Conservation (phyloP, 2,888 invertebrate species). For the Galerucella pusilla region DNA sequence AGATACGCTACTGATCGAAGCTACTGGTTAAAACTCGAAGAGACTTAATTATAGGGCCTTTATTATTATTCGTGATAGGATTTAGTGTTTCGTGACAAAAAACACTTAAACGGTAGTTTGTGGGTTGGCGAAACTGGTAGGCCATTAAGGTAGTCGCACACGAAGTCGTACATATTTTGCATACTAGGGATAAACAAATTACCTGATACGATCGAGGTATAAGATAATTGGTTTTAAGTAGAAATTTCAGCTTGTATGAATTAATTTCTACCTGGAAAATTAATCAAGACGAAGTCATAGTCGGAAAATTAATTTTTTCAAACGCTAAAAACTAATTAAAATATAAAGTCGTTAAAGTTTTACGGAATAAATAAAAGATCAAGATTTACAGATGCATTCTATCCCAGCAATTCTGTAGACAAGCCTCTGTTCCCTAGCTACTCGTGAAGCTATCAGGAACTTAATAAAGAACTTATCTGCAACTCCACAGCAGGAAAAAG, state of each 20-base stretch:
- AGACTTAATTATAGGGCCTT: conserved; percentile 52
- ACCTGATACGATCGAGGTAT: conserved; percentile 35
- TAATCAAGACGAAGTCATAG: neutral
- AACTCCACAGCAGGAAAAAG: too few relatives aligned
- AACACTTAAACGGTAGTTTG: conserved; percentile 48
- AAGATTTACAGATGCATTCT: too few relatives aligned
- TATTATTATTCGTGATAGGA: conserved; percentile 49
- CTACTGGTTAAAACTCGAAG: conserved; percentile 29
- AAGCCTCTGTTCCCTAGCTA: too few relatives aligned
- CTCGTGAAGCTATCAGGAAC: too few relatives aligned
- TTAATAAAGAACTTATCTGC: too few relatives aligned
- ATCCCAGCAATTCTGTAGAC: too few relatives aligned
- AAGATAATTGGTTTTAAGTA: conserved; percentile 8
- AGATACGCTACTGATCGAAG: conserved; percentile 17
- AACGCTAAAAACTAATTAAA: too few relatives aligned
- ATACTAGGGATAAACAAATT: conserved; percentile 44
- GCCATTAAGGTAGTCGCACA: conserved; percentile 47
- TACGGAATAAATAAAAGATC: too few relatives aligned
- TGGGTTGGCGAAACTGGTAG: conserved; percentile 48
- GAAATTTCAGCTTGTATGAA: conserved; percentile 17
- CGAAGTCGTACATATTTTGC: conserved; percentile 46
- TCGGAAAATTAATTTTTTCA: neutral
- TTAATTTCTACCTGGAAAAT: conserved; percentile 2
- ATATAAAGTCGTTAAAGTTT: too few relatives aligned
- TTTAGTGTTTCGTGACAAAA: conserved; percentile 56